phyloP scores from a whole-genome alignment of 2,888 invertebrate species.

The Byasa hedistus region DNA sequence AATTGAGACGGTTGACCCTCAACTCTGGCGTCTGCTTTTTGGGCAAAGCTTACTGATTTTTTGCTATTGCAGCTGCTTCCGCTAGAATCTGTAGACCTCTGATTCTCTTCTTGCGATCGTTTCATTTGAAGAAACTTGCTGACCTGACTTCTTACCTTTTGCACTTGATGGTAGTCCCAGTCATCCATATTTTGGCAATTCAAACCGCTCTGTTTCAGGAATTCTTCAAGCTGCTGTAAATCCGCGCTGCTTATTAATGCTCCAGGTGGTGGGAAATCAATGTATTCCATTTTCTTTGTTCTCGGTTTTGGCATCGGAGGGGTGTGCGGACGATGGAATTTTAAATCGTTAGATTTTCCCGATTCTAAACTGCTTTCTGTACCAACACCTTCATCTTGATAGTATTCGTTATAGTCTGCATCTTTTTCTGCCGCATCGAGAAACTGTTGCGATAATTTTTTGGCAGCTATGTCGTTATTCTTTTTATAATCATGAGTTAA shows the following conservation, averaged over 20 bases:
- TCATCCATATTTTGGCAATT: constrained; percentile 84
- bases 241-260: constrained; percentile 81
- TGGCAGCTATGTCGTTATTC: constrained; percentile 77
- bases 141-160: constrained; percentile 85
- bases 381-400: constrained; percentile 82
- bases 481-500: constrained; percentile 69
- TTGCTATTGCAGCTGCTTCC: constrained; percentile 81
- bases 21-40: constrained; percentile 69
- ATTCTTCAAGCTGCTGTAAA: constrained; percentile 84
- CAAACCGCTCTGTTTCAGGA: constrained; percentile 85
- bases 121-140: constrained; percentile 85
- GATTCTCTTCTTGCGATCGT: constrained; percentile 83
- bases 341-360: constrained; percentile 77
- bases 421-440: constrained; percentile 78
- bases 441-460: constrained; percentile 74
- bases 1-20: constrained; percentile 62
- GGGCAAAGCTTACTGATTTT: constrained; percentile 89
- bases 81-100: constrained; percentile 80
- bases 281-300: constrained; percentile 72
- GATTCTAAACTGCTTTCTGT: constrained; percentile 81
- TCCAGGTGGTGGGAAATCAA: constrained; percentile 74
- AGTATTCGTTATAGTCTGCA: constrained; percentile 76
- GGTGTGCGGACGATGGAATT: constrained; percentile 72
- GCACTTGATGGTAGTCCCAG: constrained; percentile 84
- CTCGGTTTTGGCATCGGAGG: constrained; percentile 76